These are phyloP conservation scores for Daktulosphaira vitifoliae DNA, from an alignment of 1,140 invertebrate genomes.

Conservation along the genomic window DNA sequence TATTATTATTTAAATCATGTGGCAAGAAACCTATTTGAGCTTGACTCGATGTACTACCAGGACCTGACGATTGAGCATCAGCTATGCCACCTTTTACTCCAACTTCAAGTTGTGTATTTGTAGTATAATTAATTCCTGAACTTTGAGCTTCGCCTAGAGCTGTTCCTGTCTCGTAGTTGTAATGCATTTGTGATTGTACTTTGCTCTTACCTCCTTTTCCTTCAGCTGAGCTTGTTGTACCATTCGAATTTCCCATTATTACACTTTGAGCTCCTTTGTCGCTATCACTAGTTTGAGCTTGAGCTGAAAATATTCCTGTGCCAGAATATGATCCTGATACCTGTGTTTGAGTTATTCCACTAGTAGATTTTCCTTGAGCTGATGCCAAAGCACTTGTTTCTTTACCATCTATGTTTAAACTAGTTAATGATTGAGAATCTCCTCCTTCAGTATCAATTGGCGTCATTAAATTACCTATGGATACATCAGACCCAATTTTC, in stretches of 20 bases:
- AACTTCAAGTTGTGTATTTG: conserved; percentile 65
- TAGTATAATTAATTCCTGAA: conserved; percentile 59
- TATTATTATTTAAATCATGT: conserved; percentile 49
- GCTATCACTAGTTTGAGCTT: conserved; percentile 65
- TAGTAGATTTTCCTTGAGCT: conserved; percentile 60
- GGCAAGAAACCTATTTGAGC: conserved; percentile 77
- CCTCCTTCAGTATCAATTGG: conserved; percentile 29
- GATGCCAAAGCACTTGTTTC: conserved; percentile 64
- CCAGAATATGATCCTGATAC: conserved; percentile 67
- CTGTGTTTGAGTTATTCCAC: conserved; percentile 65
- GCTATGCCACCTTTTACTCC: conserved; percentile 68
- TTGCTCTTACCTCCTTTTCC: conserved; percentile 61
- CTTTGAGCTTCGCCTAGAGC: conserved; percentile 65
- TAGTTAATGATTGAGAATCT: conserved; percentile 65
- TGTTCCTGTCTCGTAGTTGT: conserved; percentile 60
- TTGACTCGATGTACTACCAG: conserved; percentile 72
- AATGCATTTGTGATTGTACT: conserved; percentile 65
- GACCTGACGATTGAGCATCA: conserved; percentile 71
- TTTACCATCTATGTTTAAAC: conserved; percentile 55
- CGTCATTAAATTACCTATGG: background rate
- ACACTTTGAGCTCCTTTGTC: conserved; percentile 62
- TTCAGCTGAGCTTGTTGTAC: conserved; percentile 62
- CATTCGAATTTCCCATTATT: conserved; percentile 62
- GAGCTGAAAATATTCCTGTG: conserved; percentile 66
- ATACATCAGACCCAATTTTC: conserved; percentile 5